Evolutionary conservation across 2,113 vertebrate species (phyloP), one percentile per base, ranked within the genome.

Genomic region (Limanda limanda): DNA sequence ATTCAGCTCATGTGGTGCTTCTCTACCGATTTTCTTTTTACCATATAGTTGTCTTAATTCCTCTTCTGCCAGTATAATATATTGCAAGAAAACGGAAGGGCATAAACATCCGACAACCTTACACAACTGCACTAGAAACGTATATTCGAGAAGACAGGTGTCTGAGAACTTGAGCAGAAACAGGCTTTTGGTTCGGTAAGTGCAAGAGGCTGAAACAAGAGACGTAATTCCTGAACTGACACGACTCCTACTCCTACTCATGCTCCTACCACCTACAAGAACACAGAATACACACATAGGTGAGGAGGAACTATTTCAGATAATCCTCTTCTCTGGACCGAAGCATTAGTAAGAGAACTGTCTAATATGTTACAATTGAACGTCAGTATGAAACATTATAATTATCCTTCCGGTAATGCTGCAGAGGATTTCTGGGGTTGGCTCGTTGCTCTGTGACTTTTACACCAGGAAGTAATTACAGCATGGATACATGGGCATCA

Each of bases 391-490:
- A 82, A 86, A 84, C 82, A 80, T 65, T 83, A 77, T 21, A 42
- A 42, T 62, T 42, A 90, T 88, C 64, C 31, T 81, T 75, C 66
- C 80, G 68, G 54, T 79, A 66, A 84, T 72, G 74, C 86, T 67
- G 77, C 18, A 57, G 75, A 84, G 74, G 56, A 81, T 83, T 89
- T 88, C 71, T 79, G 71, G 82, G 90, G 84, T 89, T 77, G 70
- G 42, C 79, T 84, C 73, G 64, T 81, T 72, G 68, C 87, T 86
- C 60, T 64, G 59, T 88, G 78, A 82, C 71, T 75, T 86, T 86
- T 87, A 67, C 80, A 81, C 74, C 78, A 88, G 81, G 87, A 92
- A 87, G 86, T 89, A 89, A 91, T 92, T 91, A 91, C 66, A 82
- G 77, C 67, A 55, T 5, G 45, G 68, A 75, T 75, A 88, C 87